Base-by-base conservation (phyloP, 2,888 invertebrate species). In the Abrostola triplasia region DNA sequence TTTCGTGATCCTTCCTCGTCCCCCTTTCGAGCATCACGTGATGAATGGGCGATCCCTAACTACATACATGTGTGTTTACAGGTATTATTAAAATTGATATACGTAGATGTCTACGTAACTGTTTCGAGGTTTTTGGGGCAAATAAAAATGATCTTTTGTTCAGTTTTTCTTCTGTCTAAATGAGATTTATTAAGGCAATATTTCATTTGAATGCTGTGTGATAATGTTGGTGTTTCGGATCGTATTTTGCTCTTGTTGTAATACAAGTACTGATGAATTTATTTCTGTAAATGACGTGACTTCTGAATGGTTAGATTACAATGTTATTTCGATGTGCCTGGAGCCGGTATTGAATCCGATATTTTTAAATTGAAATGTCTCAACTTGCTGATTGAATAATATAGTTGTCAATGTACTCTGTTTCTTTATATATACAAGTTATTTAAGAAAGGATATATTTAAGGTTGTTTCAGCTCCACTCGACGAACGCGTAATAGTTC, bases 171-270 rank as follows among this genome's bases (percentile, higher is more conserved):
- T 36, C 35, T 49, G 24, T 13, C 37, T 24, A 57, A 57, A 62
- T 44, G 35, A 11, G 41, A 62, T 57, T 62, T 62, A 50, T 57
- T 35, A 24, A 37, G 12, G 11, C 40, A n/a, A 12, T 58, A 58
- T 38, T 62, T 40, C 41, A 58, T 44, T 44, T 9, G 5, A 38
- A 51, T 62, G 13, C 38, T 62, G 6, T 50, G 41, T 37, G 38
- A 44, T 13, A 44, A 44, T 47, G 12, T 24, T 24, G 44, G 44
- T 5, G 7, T 47, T 47, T 47, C 10, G 13, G 24, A 24, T 47
- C 44, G 44, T 47, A 47, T 24, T 47, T 24, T 9, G 24, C 13
- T 47, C 13, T 47, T 13, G 6, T 24, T 0, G 9, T 47, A n/a
- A 5, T 7, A 42, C 1, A 12, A 42, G n/a, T 42, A n/a, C 42